Percentiles rank a stretch among this genome's conserved stretches.
Evolutionary conservation across 1,140 invertebrate genomes (phyloP).

Genomic region (Hypsibius dujardini): DNA sequence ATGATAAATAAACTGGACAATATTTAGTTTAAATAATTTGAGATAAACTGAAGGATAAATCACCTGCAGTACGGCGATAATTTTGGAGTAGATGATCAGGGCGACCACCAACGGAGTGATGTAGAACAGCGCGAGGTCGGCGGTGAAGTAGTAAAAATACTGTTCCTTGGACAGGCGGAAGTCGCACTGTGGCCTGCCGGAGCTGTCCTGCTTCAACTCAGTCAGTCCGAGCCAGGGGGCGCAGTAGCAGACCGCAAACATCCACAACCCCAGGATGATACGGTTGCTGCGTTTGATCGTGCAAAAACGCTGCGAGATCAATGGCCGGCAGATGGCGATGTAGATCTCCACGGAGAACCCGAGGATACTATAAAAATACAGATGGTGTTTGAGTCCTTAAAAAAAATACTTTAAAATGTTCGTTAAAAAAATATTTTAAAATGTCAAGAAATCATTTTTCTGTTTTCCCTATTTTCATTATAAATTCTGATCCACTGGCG

Average conservation of each 20-base stretch:
- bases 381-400: background rate
- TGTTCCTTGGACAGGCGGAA: conserved; percentile 36
- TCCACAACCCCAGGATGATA: conserved; percentile 41
- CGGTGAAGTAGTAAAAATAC: conserved; percentile 41
- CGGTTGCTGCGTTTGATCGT: conserved; percentile 40
- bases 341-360: conserved; percentile 48
- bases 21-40: too few relatives aligned
- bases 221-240: conserved; percentile 40
- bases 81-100: conserved; percentile 20
- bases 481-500: too few relatives aligned
- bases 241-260: conserved; percentile 40
- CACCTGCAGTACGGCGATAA: background rate
- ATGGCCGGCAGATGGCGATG: conserved; percentile 43
- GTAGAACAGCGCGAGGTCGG: conserved; percentile 44
- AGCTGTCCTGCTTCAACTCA: background rate
- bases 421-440: too few relatives aligned
- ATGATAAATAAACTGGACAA: too few relatives aligned
- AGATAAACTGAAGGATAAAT: too few relatives aligned
- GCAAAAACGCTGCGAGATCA: conserved; percentile 40
- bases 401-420: too few relatives aligned
- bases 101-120: conserved; percentile 40
- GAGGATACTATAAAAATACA: conserved; percentile 34
- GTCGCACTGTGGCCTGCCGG: conserved; percentile 34
- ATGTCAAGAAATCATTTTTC: too few relatives aligned
- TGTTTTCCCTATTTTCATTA: too few relatives aligned